A percentile compares a stretch with the other conserved stretches of the same genome.
These are phyloP conservation scores for Gopherus evgoodei DNA, from an alignment of 2,113 vertebrate genomes.

Conservation along the genomic window DNA sequence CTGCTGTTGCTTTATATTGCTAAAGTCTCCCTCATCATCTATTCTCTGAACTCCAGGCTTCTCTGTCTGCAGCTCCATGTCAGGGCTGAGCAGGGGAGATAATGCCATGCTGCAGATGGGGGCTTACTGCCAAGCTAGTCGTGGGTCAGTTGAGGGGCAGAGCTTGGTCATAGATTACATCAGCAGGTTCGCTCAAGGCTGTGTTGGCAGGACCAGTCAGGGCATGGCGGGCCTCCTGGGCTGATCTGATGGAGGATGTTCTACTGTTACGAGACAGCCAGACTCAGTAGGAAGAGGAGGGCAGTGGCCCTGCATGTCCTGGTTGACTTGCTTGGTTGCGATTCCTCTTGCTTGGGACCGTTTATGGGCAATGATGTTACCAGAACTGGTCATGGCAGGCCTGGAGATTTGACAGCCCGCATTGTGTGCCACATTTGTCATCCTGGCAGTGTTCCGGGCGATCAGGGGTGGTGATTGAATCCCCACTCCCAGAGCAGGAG, in stretches of 20 bases:
- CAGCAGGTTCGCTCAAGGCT: neutral
- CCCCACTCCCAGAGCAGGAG: neutral
- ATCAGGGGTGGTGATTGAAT: neutral
- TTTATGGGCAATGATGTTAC: neutral
- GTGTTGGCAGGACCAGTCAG: slow-evolving; percentile 41
- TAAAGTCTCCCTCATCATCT: neutral
- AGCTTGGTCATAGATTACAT: neutral
- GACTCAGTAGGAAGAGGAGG: rapidly evolving
- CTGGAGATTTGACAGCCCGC: neutral
- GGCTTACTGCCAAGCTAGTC: neutral
- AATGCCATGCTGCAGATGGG: neutral
- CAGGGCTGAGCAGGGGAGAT: neutral
- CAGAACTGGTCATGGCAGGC: neutral
- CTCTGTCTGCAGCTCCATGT: neutral
- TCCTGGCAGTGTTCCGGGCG: neutral
- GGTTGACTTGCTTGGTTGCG: neutral
- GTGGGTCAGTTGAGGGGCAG: neutral
- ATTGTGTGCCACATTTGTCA: neutral
- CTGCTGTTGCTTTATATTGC: neutral
- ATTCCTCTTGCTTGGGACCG: neutral
- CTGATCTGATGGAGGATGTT: neutral
- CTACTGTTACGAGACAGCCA: neutral
- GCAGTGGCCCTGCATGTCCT: rapidly evolving
- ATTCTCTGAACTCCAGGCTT: neutral
- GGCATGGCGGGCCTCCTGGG: slow-evolving; percentile 20